Evolutionary conservation across 1,140 invertebrate species (phyloP).

Genomic region (Notospermus geniculatus): DNA sequence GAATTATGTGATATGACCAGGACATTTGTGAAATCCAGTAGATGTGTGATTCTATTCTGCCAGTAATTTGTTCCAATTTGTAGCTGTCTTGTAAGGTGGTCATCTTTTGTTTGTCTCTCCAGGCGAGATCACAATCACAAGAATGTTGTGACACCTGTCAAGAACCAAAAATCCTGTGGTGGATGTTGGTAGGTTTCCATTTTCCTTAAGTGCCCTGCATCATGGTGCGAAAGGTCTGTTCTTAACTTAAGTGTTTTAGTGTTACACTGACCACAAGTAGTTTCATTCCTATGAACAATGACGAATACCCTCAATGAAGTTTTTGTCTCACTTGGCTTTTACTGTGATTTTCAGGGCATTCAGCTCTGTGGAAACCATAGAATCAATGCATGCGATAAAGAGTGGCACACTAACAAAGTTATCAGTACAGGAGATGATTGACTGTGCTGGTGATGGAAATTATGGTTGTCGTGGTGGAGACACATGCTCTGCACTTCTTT

Average conservation of each 20-base stretch:
- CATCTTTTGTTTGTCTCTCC: slow-evolving; percentile 18
- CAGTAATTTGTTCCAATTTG: not conserved
- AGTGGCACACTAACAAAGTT: slow-evolving; percentile 63
- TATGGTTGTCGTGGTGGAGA: slow-evolving; percentile 79
- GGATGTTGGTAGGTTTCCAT: slow-evolving; percentile 71
- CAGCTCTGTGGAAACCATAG: slow-evolving; percentile 72
- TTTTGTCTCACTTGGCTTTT: too few relatives aligned
- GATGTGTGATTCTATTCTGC: not conserved
- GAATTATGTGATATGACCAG: not conserved
- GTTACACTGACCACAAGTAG: too few relatives aligned
- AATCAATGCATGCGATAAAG: slow-evolving; percentile 73
- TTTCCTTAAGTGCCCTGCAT: too few relatives aligned
- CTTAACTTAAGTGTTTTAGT: too few relatives aligned
- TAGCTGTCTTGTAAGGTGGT: slow-evolving; percentile 19
- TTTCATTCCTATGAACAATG: too few relatives aligned
- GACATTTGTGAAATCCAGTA: not conserved
- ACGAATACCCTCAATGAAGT: too few relatives aligned
- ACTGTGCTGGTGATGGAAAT: slow-evolving; percentile 73
- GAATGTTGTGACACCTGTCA: slow-evolving; percentile 68
- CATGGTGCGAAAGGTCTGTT: too few relatives aligned
- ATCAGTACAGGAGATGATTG: slow-evolving; percentile 81
- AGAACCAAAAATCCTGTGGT: slow-evolving; percentile 75
- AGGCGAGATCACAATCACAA: slow-evolving; percentile 69
- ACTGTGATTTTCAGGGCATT: slow-evolving; percentile 68
- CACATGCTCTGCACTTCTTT: slow-evolving; percentile 72